Percentiles rank a stretch among this genome's conserved stretches.
These are phyloP conservation scores for Yponomeuta sedellus DNA, from an alignment of 2,888 invertebrate genomes.

Conservation along the genomic window DNA sequence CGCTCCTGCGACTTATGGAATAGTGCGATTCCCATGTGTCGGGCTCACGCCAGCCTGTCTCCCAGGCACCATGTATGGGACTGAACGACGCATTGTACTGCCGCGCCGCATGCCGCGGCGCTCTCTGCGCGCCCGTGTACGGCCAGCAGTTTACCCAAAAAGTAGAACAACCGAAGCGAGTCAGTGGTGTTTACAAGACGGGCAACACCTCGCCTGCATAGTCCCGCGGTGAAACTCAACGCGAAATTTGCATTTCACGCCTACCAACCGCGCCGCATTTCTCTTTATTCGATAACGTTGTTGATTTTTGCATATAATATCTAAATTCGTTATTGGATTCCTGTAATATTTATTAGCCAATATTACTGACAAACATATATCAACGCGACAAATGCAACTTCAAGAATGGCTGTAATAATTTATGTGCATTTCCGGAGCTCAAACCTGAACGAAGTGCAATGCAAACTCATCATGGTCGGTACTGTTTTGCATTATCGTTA, in stretches of 20 bases:
- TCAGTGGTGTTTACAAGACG: constrained; percentile 67
- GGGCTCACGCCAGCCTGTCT: constrained; percentile 27
- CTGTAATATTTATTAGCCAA: too few species aligned
- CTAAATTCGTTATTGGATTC: background rate
- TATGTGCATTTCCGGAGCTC: background rate
- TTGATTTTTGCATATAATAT: background rate
- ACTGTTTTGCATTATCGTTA: background rate
- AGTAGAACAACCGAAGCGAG: constrained; percentile 68
- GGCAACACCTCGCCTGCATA: constrained; percentile 66
- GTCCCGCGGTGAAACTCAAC: constrained; percentile 61
- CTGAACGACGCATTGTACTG: constrained; percentile 63
- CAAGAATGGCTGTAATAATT: background rate
- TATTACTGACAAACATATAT: too few species aligned
- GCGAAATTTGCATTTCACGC: constrained; percentile 64
- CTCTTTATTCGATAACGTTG: constrained; percentile 30
- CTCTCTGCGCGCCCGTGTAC: constrained; percentile 64
- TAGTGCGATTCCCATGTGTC: constrained; percentile 18
- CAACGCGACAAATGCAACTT: too few species aligned
- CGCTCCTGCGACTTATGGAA: constrained; percentile 16
- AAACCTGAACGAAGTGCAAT: background rate
- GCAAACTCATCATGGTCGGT: background rate
- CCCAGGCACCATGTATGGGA: constrained; percentile 52
- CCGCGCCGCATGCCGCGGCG: constrained; percentile 58
- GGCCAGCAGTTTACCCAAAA: constrained; percentile 70
- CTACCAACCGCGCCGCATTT: constrained; percentile 49